Percentiles rank a stretch among this genome's conserved stretches.
Evolutionary conservation across 2,113 vertebrate species (phyloP).

Genomic region (Pelusios castaneus): DNA sequence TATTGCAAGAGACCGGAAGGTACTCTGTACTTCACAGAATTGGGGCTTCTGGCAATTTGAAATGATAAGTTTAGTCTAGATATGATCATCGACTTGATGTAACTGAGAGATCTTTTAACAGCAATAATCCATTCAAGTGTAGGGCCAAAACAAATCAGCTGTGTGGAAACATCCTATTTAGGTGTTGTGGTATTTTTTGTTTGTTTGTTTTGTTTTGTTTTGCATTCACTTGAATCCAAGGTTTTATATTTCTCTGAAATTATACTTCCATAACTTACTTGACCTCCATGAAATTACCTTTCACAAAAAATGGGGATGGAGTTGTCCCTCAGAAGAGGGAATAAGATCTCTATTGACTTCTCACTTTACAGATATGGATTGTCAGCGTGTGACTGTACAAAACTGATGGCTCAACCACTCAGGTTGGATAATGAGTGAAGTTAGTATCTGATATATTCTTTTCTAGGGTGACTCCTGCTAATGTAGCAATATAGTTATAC

Average conservation of each 20-base stretch:
- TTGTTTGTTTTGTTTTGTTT: background rate
- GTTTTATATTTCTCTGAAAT: background rate
- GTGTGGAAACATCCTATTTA: background rate
- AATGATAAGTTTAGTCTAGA: fast-evolving
- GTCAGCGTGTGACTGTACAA: background rate
- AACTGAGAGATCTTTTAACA: background rate
- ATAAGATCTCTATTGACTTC: background rate
- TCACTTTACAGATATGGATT: background rate
- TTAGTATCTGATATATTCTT: background rate
- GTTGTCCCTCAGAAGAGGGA: background rate
- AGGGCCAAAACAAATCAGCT: background rate
- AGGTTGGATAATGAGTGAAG: background rate
- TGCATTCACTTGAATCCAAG: background rate
- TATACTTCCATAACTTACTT: fast-evolving
- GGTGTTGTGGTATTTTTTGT: background rate
- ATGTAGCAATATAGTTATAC: background rate
- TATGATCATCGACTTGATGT: background rate
- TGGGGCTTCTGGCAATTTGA: background rate
- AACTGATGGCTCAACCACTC: background rate
- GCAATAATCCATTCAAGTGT: background rate
- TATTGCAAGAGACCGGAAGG: background rate
- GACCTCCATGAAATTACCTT: background rate
- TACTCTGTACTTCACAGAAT: background rate
- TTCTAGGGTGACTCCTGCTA: background rate
- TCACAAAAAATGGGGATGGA: background rate